Base-by-base conservation (phyloP, 2,113 vertebrate genomes). In the Hippocampus abdominalis region DNA sequence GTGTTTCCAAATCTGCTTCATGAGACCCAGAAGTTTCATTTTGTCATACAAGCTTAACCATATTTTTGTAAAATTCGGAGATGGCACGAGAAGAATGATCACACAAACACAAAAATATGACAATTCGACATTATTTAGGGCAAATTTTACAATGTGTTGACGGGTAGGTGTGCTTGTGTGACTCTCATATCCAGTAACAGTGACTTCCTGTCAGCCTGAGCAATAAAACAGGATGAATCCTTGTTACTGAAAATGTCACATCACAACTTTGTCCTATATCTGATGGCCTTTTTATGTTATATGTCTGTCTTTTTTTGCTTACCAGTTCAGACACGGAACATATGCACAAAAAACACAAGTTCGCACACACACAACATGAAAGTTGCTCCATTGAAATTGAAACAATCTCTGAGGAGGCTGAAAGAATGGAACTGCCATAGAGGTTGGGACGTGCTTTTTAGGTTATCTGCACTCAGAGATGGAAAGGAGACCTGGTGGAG, bases 201-300 rank as follows among this genome's bases (percentile, higher is more conserved):
- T 87, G 90, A 93, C 83, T 86, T 84, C 90, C 90, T 91, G 90
- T 87, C 79, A 70, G 79, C 79, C 53, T 56, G 57, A 80, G 53
- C 29, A 76, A 81, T 72, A 88, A 87, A 92, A 90, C 90, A 92
- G 90, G 91, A 90, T 89, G 91, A 94, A 93, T 93, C 92, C 86
- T 91, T 91, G 90, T 93, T 93, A 91, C 90, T 93, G 91, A 92
- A 46, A 71, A 83, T 84, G 87, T 78, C 77, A 72, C 69, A 74
- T 74, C 87, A 85, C 84, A 12, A 15, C 72, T 4, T 39, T 15
- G 20, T 67, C 18, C 29, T 39, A 36, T 4, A 40, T 9, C 4
- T 11, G 1, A 21, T 3, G 9, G 3, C 12, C 62, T 61, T 61
- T 61, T 29, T 8, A 8, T 59, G 18, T 8, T 39, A 11, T 40